Evolutionary conservation across 2,888 invertebrate genomes (phyloP), one percentile per base, ranked within the genome.

Genomic region (Oligia latruncula): DNA sequence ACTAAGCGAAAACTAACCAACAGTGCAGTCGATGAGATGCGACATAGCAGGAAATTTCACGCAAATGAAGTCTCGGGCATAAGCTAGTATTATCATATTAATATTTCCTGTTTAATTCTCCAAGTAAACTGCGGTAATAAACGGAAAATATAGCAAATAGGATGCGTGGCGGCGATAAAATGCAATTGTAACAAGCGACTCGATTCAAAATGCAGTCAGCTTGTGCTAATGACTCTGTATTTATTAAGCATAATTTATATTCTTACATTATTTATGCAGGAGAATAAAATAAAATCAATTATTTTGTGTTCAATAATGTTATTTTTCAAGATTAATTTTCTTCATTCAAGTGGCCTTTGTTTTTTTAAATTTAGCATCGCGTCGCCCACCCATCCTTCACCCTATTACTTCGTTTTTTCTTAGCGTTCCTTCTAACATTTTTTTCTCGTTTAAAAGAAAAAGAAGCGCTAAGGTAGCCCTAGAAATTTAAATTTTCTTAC

Each of bases 151-250:
- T 58, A 65, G 40, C n/a, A 58, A 77, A 66, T 71, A 62, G 29
- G 35, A 68, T 68, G 17, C 60, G 67, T 62, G 62, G 62, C 17
- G 17, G 43, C 23, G 52, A 82, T 72, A 77, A 77, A 65, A 46
- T 77, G 71, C 49, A 77, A 77, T 74, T 49, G 40, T 62, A 77
- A 77, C 71, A 71, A 82, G 43, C 70, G 43, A 71, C 76, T n/a
- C 73, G 62, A 66, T 68, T 20, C 43, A 70, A 40, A 79, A 71
- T 64, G 43, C 68, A 64, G 55, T 40, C 58, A 55, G 74, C 66
- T 74, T 65, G 65, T 58, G 58, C 43, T 77, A 82, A 83, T 77
- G 65, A 77, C n/a, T 52, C 15, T 64, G 52, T 58, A 67, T 74
- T 76, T 60, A 73, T 73, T 70, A 13, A 65, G 74, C 3, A 66